Conservation (phyloP, 2,113 vertebrate genomes). For the Neoarius graeffei region DNA sequence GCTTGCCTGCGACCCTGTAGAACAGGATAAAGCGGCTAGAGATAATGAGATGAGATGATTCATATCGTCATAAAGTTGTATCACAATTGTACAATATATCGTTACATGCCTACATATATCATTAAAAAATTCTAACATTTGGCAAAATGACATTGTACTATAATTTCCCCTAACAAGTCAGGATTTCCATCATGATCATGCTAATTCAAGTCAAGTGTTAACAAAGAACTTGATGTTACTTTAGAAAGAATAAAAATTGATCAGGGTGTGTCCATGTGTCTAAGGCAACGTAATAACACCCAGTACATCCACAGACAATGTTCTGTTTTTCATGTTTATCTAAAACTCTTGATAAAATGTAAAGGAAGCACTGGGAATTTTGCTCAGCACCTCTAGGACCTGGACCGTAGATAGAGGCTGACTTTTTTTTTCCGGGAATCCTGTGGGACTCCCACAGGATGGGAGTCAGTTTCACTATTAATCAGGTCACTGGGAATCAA, state of each 20-base stretch:
- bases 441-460: too few species aligned
- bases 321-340: slow-evolving; percentile 30
- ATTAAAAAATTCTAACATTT: not conserved
- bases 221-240: not conserved
- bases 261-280: not conserved
- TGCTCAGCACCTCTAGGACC: not conserved
- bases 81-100: too few species aligned
- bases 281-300: not conserved
- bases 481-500: too few species aligned
- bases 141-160: not conserved
- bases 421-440: too few species aligned
- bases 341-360: slow-evolving; percentile 19
- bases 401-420: slow-evolving; percentile 9
- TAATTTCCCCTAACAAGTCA: not conserved
- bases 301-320: not conserved
- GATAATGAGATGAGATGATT: too few species aligned
- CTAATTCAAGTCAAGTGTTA: not conserved
- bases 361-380: slow-evolving; percentile 12
- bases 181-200: not conserved
- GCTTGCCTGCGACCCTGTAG: too few species aligned
- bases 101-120: too few species aligned
- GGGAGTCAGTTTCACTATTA: too few species aligned
- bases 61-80: too few species aligned
- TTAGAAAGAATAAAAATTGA: not conserved
- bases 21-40: too few species aligned